These are phyloP conservation scores for Cathartes aura DNA, from an alignment of 2,113 vertebrate genomes.

Conservation along the genomic window DNA sequence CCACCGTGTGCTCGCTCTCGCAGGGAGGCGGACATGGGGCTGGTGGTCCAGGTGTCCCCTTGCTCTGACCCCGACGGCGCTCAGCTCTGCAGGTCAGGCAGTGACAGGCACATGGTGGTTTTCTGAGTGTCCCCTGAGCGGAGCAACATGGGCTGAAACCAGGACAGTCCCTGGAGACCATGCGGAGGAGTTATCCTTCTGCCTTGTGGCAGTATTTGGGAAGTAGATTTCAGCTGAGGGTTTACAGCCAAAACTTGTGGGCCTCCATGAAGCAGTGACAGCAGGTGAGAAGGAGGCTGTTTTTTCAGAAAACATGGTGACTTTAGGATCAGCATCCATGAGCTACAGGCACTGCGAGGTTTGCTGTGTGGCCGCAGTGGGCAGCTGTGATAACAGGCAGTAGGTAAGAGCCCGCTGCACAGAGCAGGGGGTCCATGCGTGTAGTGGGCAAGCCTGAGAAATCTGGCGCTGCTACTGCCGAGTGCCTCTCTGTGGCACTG, in stretches of 20 bases:
- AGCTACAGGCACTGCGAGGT: neutral
- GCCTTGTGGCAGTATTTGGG: neutral
- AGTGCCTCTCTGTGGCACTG: neutral
- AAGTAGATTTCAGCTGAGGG: neutral
- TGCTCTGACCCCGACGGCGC: rapidly evolving
- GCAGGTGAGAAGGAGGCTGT: neutral
- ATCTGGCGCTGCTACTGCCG: neutral
- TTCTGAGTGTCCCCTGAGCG: neutral
- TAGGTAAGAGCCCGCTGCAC: rapidly evolving
- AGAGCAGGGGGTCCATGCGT: rapidly evolving
- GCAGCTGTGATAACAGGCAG: neutral
- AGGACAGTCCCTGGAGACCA: neutral
- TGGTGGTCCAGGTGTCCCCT: neutral
- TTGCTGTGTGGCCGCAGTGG: neutral
- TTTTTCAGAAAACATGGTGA: neutral
- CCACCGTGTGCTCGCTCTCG: rapidly evolving
- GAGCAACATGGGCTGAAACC: neutral
- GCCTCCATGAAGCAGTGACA: rapidly evolving
- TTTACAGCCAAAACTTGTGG: neutral
- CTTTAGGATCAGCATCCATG: neutral
- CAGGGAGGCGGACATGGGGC: neutral
- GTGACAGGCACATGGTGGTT: rapidly evolving
- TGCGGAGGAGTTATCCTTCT: neutral
- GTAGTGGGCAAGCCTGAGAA: neutral
- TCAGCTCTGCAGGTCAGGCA: neutral